phyloP scores from a whole-genome alignment of 30 jellyfish, hydroid and myxozoan genomes.

The Catostylus mosaicus region DNA sequence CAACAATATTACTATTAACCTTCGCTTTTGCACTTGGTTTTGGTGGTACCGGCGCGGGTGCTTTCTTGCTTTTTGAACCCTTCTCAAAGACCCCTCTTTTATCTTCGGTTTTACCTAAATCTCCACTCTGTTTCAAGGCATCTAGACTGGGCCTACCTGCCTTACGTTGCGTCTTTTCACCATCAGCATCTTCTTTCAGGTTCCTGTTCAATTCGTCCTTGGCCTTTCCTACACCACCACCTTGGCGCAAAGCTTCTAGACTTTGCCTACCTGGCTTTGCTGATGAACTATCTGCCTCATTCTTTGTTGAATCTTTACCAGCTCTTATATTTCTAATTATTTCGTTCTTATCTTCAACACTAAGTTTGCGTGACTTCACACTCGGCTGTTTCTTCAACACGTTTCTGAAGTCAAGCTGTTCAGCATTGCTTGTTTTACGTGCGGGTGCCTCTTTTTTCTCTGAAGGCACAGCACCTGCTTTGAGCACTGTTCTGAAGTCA shows the following conservation, averaged over 20 bases:
- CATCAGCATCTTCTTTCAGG: slow-evolving; percentile 45
- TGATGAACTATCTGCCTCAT: slow-evolving; percentile 10
- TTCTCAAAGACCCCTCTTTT: slow-evolving; percentile 48
- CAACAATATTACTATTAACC: slow-evolving; percentile 9
- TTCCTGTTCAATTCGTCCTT: slow-evolving; percentile 46
- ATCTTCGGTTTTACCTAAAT: slow-evolving; percentile 54
- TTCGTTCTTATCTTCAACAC: slow-evolving; percentile 48
- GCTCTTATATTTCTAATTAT: slow-evolving; percentile 34
- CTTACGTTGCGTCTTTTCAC: slow-evolving; percentile 38
- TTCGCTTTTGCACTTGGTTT: slow-evolving; percentile 42
- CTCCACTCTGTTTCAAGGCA: slow-evolving; percentile 75
- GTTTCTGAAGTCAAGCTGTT: slow-evolving; percentile 89
- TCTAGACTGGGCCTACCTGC: slow-evolving; percentile 62
- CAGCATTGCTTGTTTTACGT: slow-evolving; percentile 67
- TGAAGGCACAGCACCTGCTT: slow-evolving; percentile 58
- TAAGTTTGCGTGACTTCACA: slow-evolving; percentile 49
- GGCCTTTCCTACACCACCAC: slow-evolving; percentile 53
- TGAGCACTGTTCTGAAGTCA: slow-evolving; percentile 91
- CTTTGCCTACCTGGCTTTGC: slow-evolving; percentile 56
- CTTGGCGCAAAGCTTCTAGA: slow-evolving; percentile 42
- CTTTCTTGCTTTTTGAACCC: slow-evolving; percentile 8
- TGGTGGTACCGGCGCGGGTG: slow-evolving; percentile 74
- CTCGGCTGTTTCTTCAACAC: slow-evolving; percentile 81
- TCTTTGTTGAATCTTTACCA: slow-evolving; percentile 9
- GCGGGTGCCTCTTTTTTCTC: slow-evolving; percentile 64